Conservation (phyloP, 2,888 invertebrate genomes). For the Lasioglossum zephyrum region DNA sequence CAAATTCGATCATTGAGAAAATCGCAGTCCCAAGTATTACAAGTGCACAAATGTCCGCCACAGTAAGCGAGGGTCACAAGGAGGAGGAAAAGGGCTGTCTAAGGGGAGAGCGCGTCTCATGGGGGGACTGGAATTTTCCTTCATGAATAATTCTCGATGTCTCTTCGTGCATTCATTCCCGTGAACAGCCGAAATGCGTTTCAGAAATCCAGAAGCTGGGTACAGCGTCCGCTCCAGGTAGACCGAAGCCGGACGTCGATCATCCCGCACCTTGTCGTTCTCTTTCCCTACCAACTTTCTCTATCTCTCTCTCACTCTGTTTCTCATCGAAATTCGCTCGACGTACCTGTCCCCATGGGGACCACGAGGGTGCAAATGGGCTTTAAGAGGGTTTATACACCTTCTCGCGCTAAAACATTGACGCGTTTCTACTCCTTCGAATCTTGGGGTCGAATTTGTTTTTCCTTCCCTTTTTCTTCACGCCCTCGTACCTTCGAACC, state of each 20-base stretch:
- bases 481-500: conserved; percentile 21
- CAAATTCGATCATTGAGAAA: conserved; percentile 31
- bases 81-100: conserved; percentile 14
- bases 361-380: conserved; percentile 60
- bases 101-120: conserved; percentile 13
- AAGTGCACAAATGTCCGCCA: conserved; percentile 33
- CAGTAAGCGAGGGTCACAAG: conserved; percentile 43
- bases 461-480: background rate
- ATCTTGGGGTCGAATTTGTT: background rate
- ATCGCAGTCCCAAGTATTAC: conserved; percentile 44
- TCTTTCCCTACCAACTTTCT: background rate
- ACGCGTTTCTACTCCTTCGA: background rate
- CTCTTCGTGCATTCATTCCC: conserved; percentile 63
- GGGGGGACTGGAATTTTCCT: conserved; percentile 59
- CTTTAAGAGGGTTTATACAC: conserved; percentile 61
- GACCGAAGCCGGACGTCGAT: conserved; percentile 55
- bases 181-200: conserved; percentile 62
- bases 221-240: conserved; percentile 35
- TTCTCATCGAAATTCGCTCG: conserved; percentile 66
- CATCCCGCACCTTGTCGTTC: conserved; percentile 54
- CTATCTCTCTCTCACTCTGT: background rate
- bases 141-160: conserved; percentile 78
- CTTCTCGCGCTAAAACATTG: conserved; percentile 43
- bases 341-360: conserved; percentile 40
- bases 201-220: conserved; percentile 68